Conservation (phyloP, 2,113 vertebrate genomes). For the Oreochromis aureus region DNA sequence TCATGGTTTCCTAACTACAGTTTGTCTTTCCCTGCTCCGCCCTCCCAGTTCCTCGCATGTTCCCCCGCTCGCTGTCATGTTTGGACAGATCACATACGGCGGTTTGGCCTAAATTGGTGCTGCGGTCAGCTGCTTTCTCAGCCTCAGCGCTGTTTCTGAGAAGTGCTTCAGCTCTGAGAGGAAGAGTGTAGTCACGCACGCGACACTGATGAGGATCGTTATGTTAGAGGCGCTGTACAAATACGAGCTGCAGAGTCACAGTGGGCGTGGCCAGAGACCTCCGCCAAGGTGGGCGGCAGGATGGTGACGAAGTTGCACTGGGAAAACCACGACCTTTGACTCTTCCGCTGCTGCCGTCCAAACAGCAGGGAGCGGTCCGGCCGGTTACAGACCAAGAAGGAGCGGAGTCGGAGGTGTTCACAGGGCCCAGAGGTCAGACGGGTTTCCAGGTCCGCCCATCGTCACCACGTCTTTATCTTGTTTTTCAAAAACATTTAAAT, state of each 20-base stretch:
- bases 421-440: background rate
- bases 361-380: background rate
- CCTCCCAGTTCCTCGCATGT: background rate
- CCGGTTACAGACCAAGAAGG: background rate
- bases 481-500: background rate
- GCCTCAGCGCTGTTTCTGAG: slow-evolving; percentile 10
- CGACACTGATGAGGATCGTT: background rate
- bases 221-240: background rate
- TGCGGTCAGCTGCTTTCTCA: slow-evolving; percentile 32
- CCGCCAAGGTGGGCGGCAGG: background rate
- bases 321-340: slow-evolving; percentile 4
- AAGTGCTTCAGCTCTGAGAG: background rate
- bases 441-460: background rate
- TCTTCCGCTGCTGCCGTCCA: background rate
- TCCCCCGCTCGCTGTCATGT: slow-evolving; percentile 4
- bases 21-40: slow-evolving; percentile 16
- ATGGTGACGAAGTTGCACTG: background rate
- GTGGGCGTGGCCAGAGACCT: background rate
- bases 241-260: background rate
- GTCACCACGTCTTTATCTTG: background rate
- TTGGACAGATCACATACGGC: slow-evolving; percentile 33
- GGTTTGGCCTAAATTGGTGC: slow-evolving; percentile 8
- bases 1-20: slow-evolving; percentile 14
- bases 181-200: background rate
- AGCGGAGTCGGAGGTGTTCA: background rate